Base-by-base conservation (phyloP, 2,113 vertebrate genomes). In the Muntiacus muntjak region DNA sequence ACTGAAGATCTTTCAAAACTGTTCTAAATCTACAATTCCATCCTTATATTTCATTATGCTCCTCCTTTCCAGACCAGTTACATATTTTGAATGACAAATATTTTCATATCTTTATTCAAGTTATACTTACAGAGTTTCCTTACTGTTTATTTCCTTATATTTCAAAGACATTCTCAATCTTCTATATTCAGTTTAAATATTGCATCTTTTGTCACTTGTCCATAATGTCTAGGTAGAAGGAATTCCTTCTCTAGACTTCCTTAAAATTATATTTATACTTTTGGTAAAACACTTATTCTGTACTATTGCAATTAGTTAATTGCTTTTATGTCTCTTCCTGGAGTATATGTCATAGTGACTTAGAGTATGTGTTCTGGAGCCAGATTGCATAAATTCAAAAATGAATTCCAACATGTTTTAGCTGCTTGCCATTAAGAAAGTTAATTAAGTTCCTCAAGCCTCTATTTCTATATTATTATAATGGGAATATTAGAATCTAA, bases 241-340 rank as follows among this genome's bases (percentile, higher is more conserved):
- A 93, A 79, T 60, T 95, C 40, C 19, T 87, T n/a, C 23, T 93
- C 45, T 81, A 47, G 28, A 57, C 5, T 86, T 30, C 21, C 16
- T 88, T 96, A 76, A 93, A 95, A 81, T 79, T 62, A 58, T 91
- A 85, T 74, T 67, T 89, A 64, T 83, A 45, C 36, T 84, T 83
- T 90, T 62, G 14, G 16, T 52, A 36, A 87, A 67, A 74, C 33
- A 74, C 57, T 79, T 64, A 83, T 47, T 17, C 6, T 43, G 7
- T 79, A 87, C 94, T 81, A 91, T 28, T 85, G 23, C 33, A 92
- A 36, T 19, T 62, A 33, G 23, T 90, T 87, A 87, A 90, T 57
- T 93, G 47, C 78, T 88, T 88, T 94, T 33, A 54, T 57, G 6
- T 55, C 23, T 2, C 16, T 94, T 89, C 74, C 67, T 78, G 28